Conservation (phyloP, 2,888 invertebrate genomes). For the Megaustenia siamemsis region DNA sequence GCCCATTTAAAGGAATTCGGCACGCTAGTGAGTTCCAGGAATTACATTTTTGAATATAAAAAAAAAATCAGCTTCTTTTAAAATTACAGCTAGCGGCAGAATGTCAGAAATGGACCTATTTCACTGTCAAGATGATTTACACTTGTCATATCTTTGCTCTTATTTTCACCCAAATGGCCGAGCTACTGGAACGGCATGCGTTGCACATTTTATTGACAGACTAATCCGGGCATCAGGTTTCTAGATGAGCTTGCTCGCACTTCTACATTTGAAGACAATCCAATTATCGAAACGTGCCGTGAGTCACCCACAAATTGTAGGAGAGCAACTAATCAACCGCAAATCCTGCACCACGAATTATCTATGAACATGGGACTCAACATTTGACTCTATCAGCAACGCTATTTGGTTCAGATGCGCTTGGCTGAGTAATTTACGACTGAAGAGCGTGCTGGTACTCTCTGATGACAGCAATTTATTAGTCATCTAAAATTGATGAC, state of each 20-base stretch:
- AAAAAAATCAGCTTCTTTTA: neutral
- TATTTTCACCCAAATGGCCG: neutral
- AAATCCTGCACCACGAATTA: neutral
- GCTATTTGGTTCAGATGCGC: neutral
- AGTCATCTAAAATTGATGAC: constrained; percentile 1
- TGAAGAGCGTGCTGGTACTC: neutral
- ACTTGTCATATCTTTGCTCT: neutral
- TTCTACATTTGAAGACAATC: neutral
- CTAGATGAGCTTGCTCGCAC: neutral
- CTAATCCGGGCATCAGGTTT: constrained; percentile 22
- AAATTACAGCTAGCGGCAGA: neutral
- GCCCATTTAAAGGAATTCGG: too few species aligned
- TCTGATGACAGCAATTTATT: constrained; percentile 13
- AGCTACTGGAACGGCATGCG: neutral
- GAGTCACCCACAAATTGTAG: constrained; percentile 9
- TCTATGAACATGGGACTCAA: neutral
- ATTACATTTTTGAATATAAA: too few species aligned
- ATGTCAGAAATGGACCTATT: neutral
- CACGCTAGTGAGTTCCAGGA: too few species aligned
- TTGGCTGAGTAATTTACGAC: neutral
- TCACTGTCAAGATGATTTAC: neutral
- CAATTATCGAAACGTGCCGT: constrained; percentile 20
- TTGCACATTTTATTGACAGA: constrained; percentile 12
- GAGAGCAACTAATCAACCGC: constrained; percentile 13
- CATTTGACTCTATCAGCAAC: neutral